These are phyloP conservation scores for Chaetoderma sp. DNA, from an alignment of 2,888 invertebrate genomes.

Conservation along the genomic window DNA sequence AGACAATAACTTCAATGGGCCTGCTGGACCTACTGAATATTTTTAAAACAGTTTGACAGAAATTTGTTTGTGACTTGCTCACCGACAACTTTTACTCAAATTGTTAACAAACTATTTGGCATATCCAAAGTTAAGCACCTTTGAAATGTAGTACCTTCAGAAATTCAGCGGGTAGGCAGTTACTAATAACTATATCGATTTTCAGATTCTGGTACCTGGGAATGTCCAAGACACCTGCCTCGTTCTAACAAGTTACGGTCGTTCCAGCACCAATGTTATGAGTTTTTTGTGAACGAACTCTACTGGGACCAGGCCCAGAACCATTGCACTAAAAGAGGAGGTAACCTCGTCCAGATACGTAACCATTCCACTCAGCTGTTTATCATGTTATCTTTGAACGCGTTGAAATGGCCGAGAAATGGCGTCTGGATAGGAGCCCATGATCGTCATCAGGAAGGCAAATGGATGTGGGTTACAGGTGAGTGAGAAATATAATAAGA, in stretches of 20 bases:
- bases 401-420: slow-evolving; percentile 45
- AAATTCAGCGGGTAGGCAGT: too few species aligned
- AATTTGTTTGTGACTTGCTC: too few species aligned
- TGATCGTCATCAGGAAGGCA: slow-evolving; percentile 46
- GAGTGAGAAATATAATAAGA: too few species aligned
- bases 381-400: slow-evolving; percentile 31
- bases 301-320: slow-evolving; percentile 48
- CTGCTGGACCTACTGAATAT: too few species aligned
- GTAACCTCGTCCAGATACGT: slow-evolving; percentile 46
- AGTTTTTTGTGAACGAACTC: slow-evolving; percentile 43
- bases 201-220: slow-evolving; percentile 6
- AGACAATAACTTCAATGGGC: too few species aligned
- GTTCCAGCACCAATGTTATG: slow-evolving; percentile 41
- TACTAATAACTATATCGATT: too few species aligned
- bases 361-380: slow-evolving; percentile 45
- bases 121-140: too few species aligned
- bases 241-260: slow-evolving; percentile 22
- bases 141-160: too few species aligned
- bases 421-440: slow-evolving; percentile 63
- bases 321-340: slow-evolving; percentile 42
- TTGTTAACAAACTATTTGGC: too few species aligned
- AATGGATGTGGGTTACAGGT: slow-evolving; percentile 59
- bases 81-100: too few species aligned
- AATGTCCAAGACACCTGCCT: slow-evolving; percentile 23
- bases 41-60: too few species aligned